These are phyloP conservation scores for Uria lomvia DNA, from an alignment of 2,113 vertebrate genomes.

Conservation along the genomic window DNA sequence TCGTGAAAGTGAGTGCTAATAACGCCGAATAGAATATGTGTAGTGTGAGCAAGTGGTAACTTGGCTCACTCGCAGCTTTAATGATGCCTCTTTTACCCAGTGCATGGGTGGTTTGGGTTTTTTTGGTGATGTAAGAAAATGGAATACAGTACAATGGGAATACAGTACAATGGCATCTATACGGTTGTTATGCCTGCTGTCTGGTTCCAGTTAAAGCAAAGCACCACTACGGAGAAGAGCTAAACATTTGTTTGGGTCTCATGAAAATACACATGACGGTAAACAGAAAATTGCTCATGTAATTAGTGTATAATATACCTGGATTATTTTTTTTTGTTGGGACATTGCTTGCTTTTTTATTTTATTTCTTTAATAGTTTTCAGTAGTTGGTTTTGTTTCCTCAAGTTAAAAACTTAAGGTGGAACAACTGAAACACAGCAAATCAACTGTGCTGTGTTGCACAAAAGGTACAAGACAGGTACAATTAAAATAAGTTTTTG, in stretches of 20 bases:
- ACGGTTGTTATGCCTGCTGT: neutral
- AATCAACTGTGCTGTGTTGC: neutral
- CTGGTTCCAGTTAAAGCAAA: neutral
- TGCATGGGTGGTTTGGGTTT: neutral
- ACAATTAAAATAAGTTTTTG: neutral
- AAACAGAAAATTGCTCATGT: neutral
- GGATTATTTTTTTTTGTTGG: neutral
- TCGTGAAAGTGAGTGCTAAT: constrained; percentile 1
- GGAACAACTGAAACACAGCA: neutral
- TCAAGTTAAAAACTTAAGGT: neutral
- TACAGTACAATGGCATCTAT: neutral
- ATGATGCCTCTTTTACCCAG: neutral
- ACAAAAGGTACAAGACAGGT: neutral
- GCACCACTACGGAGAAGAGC: neutral
- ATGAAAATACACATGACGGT: neutral
- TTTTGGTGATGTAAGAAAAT: neutral
- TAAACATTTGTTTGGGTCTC: neutral
- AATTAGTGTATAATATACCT: neutral
- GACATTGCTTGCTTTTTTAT: neutral
- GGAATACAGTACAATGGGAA: neutral
- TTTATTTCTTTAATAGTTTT: neutral
- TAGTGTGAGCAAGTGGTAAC: neutral
- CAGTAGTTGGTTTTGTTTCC: neutral
- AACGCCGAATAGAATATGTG: neutral
- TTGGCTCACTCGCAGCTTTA: neutral